Evolutionary conservation across 2,113 vertebrate species (phyloP), one percentile per base, ranked within the genome.

Genomic region (Ophiodon elongatus): DNA sequence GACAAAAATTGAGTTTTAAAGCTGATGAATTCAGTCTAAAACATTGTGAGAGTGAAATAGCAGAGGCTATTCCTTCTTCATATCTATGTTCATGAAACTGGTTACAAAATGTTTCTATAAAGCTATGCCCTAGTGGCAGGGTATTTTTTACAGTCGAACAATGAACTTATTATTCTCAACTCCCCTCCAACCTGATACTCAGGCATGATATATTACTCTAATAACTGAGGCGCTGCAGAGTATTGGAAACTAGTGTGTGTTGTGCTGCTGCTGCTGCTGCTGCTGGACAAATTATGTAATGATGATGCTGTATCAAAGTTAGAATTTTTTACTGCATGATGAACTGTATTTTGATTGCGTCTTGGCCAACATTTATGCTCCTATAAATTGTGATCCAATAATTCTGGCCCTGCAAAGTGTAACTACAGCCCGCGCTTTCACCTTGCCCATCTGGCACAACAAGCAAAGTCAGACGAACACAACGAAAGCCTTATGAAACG

Each of bases 261-360:
- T 52, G 23, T 47, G 37, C 75, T 72, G 68, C 50, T 85, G 70
- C 80, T 64, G 79, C 41, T 63, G 37, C 75, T 72, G 69, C 59
- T 85, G 69, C 80, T 63, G 79, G 82, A 88, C 73, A 75, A 71
- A 80, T 85, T 63, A 80, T 71, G 75, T 68, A 84, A 91, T 80
- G 62, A 80, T 62, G 35, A 77, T 52, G 27, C 60, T 69, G 59
- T 76, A 74, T 79, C 21, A n/a, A 68, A 71, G 75, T 54, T 67
- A 23, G 75, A 66, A 64, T 45, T 79, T 68, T 47, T 82, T 64
- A 73, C 2, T 73, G 56, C 78, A 39, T 47, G 31, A 71, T 79
- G 41, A 84, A 75, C 56, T 62, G 8, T 68, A 73, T 14, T 77
- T 77, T 72, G 43, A 43, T 37, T 8, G 31, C 47, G 15, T 11